Percentiles rank a stretch among this genome's conserved stretches.
Conservation (phyloP, 2,113 vertebrate species). For the Laticauda colubrina region DNA sequence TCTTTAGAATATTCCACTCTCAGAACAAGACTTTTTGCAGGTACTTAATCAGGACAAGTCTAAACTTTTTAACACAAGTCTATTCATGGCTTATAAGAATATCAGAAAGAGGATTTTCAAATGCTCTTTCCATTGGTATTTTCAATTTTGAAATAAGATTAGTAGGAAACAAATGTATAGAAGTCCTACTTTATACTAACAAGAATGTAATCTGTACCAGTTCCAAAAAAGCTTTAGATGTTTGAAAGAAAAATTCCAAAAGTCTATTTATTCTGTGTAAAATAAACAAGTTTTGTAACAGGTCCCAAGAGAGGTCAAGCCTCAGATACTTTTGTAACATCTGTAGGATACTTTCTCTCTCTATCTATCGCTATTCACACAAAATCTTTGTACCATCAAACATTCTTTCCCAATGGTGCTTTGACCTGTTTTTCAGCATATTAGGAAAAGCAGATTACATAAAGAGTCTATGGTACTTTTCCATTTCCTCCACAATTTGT, state of each 20-base stretch:
- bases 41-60: background rate
- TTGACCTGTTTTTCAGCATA: background rate
- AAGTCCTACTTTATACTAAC: background rate
- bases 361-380: background rate
- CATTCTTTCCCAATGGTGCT: background rate
- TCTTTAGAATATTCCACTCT: background rate
- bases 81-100: background rate
- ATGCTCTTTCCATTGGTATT: background rate
- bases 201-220: background rate
- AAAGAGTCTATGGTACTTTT: background rate
- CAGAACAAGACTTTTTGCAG: background rate
- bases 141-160: background rate
- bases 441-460: background rate
- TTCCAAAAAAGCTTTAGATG: background rate
- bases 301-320: background rate
- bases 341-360: background rate
- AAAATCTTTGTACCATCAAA: constrained; percentile 12
- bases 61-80: background rate
- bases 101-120: background rate
- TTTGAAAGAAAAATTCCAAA: background rate
- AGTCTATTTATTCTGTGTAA: background rate
- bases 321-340: background rate
- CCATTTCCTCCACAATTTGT: background rate
- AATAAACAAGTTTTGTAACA: background rate
- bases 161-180: background rate